A percentile compares a stretch with the other conserved stretches of the same genome.
Conservation (phyloP, 2,113 vertebrate genomes). For the Tachysurus vachellii region DNA sequence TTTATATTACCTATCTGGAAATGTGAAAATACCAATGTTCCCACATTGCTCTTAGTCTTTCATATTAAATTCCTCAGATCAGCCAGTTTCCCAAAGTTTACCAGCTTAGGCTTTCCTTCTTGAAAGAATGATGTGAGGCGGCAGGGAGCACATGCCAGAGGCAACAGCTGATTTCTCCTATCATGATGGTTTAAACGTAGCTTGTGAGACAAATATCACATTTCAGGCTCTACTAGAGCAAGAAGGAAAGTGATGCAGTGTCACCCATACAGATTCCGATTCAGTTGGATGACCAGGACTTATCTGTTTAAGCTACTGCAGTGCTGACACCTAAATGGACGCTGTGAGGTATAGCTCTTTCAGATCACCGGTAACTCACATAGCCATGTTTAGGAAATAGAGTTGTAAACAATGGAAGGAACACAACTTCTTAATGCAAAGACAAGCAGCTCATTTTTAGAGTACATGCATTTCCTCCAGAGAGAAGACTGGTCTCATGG, state of each 20-base stretch:
- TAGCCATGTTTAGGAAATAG: neutral
- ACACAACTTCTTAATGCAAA: neutral
- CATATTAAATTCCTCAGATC: constrained; percentile 31
- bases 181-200: constrained; percentile 23
- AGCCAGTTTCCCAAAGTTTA: constrained; percentile 27
- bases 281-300: neutral
- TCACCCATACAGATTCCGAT: constrained; percentile 7
- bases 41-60: constrained; percentile 24
- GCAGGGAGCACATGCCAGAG: constrained; percentile 13
- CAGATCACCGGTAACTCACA: neutral
- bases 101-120: constrained; percentile 8
- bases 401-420: neutral
- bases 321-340: constrained; percentile 26
- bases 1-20: constrained; percentile 20
- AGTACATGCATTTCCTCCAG: neutral
- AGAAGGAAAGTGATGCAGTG: constrained; percentile 15
- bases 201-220: constrained; percentile 29
- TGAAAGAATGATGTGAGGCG: constrained; percentile 6
- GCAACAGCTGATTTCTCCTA: constrained; percentile 10
- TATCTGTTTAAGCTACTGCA: constrained; percentile 34
- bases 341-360: neutral
- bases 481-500: neutral
- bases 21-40: constrained; percentile 15
- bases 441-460: constrained; percentile 8
- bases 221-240: constrained; percentile 21